Evolutionary conservation across 2,797 vertebrate genomes (phyloP).

Genomic region (Mallotus villosus): DNA sequence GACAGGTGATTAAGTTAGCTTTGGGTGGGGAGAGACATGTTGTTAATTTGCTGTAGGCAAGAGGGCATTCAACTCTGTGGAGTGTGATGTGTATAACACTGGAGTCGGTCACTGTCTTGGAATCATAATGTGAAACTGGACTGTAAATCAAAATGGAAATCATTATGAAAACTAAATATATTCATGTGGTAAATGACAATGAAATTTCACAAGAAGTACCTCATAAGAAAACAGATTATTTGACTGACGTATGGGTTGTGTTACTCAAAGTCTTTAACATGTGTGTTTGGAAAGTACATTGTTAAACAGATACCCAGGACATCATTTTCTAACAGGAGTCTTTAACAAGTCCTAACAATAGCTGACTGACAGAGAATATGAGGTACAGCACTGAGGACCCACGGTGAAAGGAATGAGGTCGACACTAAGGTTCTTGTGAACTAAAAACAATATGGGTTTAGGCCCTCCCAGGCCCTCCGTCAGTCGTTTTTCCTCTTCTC

Average conservation of each 20-base stretch:
- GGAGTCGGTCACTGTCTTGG: not conserved
- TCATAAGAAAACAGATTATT: not conserved
- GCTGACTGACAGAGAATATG: conserved; percentile 20
- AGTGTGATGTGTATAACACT: no score
- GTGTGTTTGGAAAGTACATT: no score
- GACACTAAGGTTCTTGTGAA: conserved; percentile 42
- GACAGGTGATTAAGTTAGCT: no score
- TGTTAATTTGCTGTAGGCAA: no score
- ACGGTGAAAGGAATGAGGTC: conserved; percentile 20
- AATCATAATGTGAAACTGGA: no score
- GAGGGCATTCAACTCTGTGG: no score
- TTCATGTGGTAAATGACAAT: not conserved
- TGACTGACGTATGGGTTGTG: no score
- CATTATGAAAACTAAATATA: not conserved
- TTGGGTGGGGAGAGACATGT: no score
- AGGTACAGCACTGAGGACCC: conserved; percentile 17
- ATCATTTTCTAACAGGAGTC: not conserved
- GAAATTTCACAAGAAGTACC: no score
- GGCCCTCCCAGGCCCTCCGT: conserved; percentile 41
- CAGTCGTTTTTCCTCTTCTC: conserved; percentile 34
- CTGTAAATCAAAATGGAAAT: not conserved
- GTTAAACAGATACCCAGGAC: not conserved
- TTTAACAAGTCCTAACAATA: conserved; percentile 9
- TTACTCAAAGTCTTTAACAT: no score
- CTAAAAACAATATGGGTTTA: conserved; percentile 71